These are phyloP conservation scores for Drosophila obscura DNA, from an alignment of 1,140 invertebrate species.

Conservation along the genomic window DNA sequence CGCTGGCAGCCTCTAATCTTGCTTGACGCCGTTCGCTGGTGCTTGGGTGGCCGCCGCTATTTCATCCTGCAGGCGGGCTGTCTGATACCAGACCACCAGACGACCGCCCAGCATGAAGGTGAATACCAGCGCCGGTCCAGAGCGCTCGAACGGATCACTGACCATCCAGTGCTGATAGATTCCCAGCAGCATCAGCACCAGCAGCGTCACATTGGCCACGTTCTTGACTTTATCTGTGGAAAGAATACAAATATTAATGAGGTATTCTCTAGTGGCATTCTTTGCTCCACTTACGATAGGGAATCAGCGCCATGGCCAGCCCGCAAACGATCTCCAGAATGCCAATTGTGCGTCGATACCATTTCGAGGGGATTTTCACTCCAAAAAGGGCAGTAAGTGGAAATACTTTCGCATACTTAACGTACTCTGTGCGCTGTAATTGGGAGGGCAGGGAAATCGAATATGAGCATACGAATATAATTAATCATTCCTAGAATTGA, in stretches of 20 bases:
- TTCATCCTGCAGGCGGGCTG: conserved; percentile 85
- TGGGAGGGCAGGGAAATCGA: conserved; percentile 79
- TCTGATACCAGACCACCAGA: conserved; percentile 89
- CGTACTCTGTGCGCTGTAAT: conserved; percentile 97
- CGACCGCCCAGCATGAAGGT: conserved; percentile 97
- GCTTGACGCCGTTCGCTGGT: conserved; percentile 87
- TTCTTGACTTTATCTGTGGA: conserved; percentile 94
- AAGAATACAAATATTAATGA: conserved; percentile 14
- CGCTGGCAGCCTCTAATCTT: conserved; percentile 84
- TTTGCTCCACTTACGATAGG: conserved; percentile 89
- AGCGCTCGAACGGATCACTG: conserved; percentile 96
- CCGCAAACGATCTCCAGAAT: conserved; percentile 95
- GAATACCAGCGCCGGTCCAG: conserved; percentile 96
- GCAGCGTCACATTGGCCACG: conserved; percentile 91
- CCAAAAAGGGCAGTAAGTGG: conserved; percentile 92
- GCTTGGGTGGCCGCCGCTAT: conserved; percentile 84
- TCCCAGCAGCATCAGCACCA: conserved; percentile 93
- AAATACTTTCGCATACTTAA: conserved; percentile 98
- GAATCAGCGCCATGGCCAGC: conserved; percentile 93
- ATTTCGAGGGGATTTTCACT: conserved; percentile 96
- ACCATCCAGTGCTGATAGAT: conserved; percentile 97
- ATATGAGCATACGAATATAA: conserved; percentile 24
- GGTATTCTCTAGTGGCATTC: not conserved
- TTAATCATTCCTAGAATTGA: conserved; percentile 44
- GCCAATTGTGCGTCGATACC: conserved; percentile 95